phyloP scores from a whole-genome alignment of 2,888 invertebrate genomes.

The Slavum lentiscoides region DNA sequence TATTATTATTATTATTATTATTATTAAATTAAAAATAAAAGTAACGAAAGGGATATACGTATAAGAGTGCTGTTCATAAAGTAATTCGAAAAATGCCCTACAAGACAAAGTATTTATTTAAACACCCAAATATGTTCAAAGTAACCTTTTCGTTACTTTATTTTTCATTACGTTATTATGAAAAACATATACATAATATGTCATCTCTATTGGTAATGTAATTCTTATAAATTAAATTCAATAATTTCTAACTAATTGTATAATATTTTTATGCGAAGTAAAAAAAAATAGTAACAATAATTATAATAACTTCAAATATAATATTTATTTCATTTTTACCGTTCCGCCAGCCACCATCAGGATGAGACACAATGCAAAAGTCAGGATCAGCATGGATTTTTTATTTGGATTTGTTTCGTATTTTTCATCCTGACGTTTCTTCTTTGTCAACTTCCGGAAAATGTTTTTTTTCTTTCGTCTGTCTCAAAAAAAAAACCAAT shows the following conservation, averaged over 20 bases:
- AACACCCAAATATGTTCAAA: too few species aligned
- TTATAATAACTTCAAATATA: not conserved
- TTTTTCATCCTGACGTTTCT: slow-evolving; percentile 36
- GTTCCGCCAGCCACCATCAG: slow-evolving; percentile 1
- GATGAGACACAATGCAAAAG: slow-evolving; percentile 42
- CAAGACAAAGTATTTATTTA: too few species aligned
- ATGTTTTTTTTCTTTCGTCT: slow-evolving; percentile 26
- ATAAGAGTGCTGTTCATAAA: too few species aligned
- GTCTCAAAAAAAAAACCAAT: slow-evolving; percentile 29
- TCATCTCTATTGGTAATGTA: too few species aligned
- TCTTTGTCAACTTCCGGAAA: slow-evolving; percentile 42
- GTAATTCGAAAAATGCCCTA: too few species aligned
- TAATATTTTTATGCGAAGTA: not conserved
- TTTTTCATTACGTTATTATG: too few species aligned
- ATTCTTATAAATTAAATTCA: not conserved
- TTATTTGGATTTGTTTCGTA: slow-evolving; percentile 33
- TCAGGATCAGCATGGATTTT: slow-evolving; percentile 42
- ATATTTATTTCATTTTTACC: slow-evolving; percentile 20
- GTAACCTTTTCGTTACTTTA: too few species aligned
- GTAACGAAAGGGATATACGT: too few species aligned
- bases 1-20: too few species aligned
- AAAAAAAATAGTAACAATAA: not conserved
- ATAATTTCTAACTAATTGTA: not conserved
- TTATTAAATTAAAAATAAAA: too few species aligned
- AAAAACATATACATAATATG: too few species aligned